Percentiles rank a stretch among this genome's conserved stretches.
Evolutionary conservation across 2,797 vertebrate species (phyloP).

Genomic region (Micromesistius poutassou): DNA sequence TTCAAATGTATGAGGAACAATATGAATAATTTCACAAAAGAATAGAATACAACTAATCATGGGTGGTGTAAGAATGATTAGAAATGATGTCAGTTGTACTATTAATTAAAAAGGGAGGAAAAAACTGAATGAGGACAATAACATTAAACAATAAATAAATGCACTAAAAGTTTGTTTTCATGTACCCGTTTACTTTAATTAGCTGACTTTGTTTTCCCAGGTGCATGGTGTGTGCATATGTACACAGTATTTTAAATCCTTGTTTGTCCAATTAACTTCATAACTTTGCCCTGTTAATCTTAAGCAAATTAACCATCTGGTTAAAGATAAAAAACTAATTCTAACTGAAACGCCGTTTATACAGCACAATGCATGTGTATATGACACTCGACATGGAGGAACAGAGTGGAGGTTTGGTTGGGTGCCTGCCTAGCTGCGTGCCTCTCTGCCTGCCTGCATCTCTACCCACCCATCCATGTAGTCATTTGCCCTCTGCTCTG

Average conservation of each 20-base stretch:
- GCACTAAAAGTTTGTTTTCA: background rate
- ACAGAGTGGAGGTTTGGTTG: no score
- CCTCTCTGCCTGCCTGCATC: background rate
- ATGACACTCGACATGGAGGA: no score
- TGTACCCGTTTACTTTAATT: background rate
- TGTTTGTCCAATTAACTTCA: background rate
- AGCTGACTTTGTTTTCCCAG: background rate
- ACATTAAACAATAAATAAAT: background rate
- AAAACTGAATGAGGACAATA: background rate
- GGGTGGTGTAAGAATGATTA: no score
- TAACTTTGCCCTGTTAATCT: no score
- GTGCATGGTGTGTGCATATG: background rate
- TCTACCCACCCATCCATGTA: constrained; percentile 90
- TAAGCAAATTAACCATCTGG: no score
- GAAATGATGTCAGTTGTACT: background rate
- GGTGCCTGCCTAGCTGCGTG: no score
- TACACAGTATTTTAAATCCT: background rate
- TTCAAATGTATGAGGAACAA: background rate
- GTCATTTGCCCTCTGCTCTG: constrained; percentile 95
- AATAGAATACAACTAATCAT: background rate
- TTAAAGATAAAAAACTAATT: background rate
- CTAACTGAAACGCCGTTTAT: background rate
- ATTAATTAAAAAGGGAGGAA: background rate
- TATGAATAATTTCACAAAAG: background rate
- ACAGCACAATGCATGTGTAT: background rate